Evolutionary conservation across 1,140 invertebrate species (phyloP).

Genomic region (Steinernema feltiae): DNA sequence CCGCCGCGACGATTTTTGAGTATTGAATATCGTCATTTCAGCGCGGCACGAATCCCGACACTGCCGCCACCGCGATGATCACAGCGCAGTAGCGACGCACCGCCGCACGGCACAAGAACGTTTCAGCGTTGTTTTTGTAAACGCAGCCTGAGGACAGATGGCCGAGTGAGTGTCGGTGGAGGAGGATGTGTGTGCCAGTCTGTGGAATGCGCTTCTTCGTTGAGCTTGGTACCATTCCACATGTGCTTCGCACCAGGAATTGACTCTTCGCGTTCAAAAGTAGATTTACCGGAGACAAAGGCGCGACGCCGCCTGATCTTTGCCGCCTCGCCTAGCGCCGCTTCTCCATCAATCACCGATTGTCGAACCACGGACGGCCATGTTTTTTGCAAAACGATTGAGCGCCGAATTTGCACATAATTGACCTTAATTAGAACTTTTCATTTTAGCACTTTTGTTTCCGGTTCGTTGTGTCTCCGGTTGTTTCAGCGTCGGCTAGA

Average conservation of each 20-base stretch:
- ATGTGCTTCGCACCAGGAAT: slow-evolving; percentile 6
- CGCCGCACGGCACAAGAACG: not conserved
- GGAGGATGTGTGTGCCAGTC: not conserved
- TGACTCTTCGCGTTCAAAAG: no score
- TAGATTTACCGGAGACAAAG: not conserved
- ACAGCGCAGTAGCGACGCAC: not conserved
- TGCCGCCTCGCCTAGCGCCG: not conserved
- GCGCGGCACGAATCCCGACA: no score
- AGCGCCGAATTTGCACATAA: no score
- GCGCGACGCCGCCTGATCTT: not conserved
- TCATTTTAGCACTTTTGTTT: no score
- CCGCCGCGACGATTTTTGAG: not conserved
- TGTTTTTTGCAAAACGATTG: no score
- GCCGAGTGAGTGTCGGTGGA: not conserved
- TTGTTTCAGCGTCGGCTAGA: no score
- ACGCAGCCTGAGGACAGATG: not conserved
- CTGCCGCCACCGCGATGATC: no score
- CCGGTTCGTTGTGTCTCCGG: no score
- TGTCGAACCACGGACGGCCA: no score
- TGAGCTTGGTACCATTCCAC: slow-evolving; percentile 11
- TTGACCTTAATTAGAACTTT: no score
- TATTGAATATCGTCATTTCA: not conserved
- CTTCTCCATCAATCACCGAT: not conserved
- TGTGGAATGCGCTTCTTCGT: not conserved
- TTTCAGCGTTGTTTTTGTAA: not conserved